phyloP scores from a whole-genome alignment of 2,797 vertebrate genomes.

The Steatocranus sp. region DNA sequence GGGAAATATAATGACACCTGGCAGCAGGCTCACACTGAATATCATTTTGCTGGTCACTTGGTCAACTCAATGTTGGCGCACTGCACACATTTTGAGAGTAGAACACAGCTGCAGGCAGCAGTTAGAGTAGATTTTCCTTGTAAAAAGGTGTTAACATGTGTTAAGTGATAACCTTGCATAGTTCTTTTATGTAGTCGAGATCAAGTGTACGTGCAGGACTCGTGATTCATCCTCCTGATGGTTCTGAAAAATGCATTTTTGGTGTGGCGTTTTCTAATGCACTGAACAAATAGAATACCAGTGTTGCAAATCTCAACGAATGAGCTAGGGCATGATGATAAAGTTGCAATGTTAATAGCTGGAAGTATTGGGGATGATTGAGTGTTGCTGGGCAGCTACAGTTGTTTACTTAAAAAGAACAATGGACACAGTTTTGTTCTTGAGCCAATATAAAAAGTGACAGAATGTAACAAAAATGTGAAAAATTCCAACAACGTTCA shows the following conservation, averaged over 20 bases:
- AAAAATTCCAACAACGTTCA: neutral
- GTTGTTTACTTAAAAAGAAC: neutral
- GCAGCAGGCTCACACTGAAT: slow-evolving; percentile 31
- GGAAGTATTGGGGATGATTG: neutral
- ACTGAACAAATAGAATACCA: neutral
- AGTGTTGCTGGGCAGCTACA: neutral
- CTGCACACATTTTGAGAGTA: neutral
- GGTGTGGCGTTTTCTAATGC: neutral
- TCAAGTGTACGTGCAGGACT: neutral
- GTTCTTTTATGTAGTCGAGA: neutral
- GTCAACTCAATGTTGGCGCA: slow-evolving; percentile 48
- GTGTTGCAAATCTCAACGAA: neutral
- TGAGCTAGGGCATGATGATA: neutral
- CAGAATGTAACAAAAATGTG: neutral
- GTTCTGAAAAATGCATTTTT: neutral
- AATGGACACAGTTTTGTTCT: neutral
- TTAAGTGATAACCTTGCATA: neutral
- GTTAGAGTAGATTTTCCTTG: slow-evolving; percentile 30
- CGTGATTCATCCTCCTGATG: neutral
- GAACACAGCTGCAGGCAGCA: neutral
- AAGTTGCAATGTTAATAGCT: neutral
- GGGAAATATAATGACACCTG: slow-evolving; percentile 42
- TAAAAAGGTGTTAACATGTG: slow-evolving; percentile 33
- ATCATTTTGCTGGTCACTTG: slow-evolving; percentile 51
- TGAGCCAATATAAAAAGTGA: neutral